Evolutionary conservation across 35 echinoderm and acorn worm species (phyloP).

Genomic region (Holothuria glaberrima): DNA sequence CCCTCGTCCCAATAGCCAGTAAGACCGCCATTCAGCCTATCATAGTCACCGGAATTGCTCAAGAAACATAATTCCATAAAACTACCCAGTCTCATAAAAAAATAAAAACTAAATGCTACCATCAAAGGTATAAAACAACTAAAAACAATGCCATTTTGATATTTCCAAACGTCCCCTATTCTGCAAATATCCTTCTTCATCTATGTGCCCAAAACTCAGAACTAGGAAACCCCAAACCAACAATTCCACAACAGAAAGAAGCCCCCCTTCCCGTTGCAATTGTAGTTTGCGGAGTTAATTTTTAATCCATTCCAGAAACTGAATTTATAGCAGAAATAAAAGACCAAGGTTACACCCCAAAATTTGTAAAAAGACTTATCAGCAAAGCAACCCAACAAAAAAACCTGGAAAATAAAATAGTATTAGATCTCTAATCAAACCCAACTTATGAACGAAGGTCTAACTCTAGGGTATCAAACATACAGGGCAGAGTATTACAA

Average conservation of each 20-base stretch:
- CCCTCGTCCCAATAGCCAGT: no score
- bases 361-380: neutral
- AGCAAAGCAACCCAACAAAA: neutral
- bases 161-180: neutral
- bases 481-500: neutral
- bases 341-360: neutral
- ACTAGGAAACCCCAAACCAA: neutral
- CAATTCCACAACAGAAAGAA: neutral
- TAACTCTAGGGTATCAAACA: neutral
- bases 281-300: neutral
- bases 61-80: no score
- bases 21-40: no score
- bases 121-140: neutral
- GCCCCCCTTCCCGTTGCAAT: neutral
- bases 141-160: neutral
- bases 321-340: neutral
- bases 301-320: neutral
- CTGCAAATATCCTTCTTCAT: neutral
- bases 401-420: neutral
- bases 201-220: neutral
- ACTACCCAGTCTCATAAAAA: no score
- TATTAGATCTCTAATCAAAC: neutral
- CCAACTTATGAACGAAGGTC: neutral
- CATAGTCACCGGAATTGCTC: no score
- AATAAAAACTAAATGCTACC: constrained; percentile 8